Evolutionary conservation across 30 jellyfish, hydroid and myxozoan species (phyloP).

Genomic region (Turritopsis dohrnii): DNA sequence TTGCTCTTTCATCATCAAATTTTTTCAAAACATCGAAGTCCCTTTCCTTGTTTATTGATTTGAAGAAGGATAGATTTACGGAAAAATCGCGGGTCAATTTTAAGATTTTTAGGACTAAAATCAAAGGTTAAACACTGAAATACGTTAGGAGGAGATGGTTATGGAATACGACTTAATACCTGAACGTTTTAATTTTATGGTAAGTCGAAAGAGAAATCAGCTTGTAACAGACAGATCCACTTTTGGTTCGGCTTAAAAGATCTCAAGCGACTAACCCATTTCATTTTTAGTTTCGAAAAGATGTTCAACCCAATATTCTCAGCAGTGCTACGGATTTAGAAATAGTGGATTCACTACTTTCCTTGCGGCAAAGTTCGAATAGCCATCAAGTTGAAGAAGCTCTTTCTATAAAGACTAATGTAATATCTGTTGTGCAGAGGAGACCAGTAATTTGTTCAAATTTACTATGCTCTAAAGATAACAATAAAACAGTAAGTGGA

Average conservation of each 20-base stretch:
- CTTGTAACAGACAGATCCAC: background rate
- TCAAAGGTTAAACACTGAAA: background rate
- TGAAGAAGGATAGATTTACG: background rate
- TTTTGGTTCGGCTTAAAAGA: background rate
- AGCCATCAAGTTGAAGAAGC: background rate
- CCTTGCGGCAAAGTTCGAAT: slow-evolving; percentile 13
- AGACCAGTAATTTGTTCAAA: slow-evolving; percentile 4
- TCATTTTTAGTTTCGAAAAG: background rate
- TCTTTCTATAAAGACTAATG: slow-evolving; percentile 17
- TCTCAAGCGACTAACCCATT: background rate
- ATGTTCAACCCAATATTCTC: background rate
- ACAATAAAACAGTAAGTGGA: background rate
- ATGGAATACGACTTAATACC: background rate
- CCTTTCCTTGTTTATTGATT: background rate
- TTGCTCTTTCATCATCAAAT: background rate
- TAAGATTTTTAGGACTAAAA: background rate
- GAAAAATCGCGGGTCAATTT: background rate
- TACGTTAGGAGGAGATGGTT: background rate
- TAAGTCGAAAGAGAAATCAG: background rate
- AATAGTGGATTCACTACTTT: slow-evolving; percentile 14
- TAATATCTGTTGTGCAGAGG: slow-evolving; percentile 1
- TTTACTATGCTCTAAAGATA: background rate
- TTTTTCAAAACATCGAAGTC: slow-evolving; percentile 3
- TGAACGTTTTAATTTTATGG: background rate
- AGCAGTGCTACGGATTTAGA: slow-evolving; percentile 12